phyloP scores from a whole-genome alignment of 53 echinoderm and acorn worm genomes.

The Crossaster papposus region DNA sequence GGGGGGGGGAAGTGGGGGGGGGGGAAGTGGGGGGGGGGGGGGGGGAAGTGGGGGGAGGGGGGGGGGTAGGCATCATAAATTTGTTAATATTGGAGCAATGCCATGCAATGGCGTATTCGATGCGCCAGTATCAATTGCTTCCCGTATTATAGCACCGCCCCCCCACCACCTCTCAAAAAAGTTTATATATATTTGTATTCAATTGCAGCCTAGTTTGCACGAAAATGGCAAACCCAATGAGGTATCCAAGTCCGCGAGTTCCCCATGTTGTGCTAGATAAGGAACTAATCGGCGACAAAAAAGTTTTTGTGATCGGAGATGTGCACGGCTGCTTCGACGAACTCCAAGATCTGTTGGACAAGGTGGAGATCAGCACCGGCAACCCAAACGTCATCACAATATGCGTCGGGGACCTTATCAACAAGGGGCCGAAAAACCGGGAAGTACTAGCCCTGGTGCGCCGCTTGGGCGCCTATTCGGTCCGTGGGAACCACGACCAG shows the following conservation, averaged over 20 bases:
- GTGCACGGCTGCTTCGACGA: constrained; percentile 86
- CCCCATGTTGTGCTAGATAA: constrained; percentile 57
- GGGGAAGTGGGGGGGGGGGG: no score
- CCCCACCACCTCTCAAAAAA: no score
- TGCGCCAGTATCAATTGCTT: no score
- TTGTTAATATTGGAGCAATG: no score
- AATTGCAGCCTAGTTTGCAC: no score
- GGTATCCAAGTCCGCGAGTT: constrained; percentile 26
- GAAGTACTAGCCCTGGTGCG: constrained; percentile 72
- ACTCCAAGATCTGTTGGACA: constrained; percentile 62
- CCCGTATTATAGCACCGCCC: no score
- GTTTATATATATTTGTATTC: no score
- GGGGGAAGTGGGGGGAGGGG: no score
- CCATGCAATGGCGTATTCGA: no score
- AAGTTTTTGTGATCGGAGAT: constrained; percentile 75
- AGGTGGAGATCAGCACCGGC: constrained; percentile 46
- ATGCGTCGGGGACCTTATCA: constrained; percentile 80
- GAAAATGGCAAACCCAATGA: no score
- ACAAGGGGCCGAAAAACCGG: constrained; percentile 78
- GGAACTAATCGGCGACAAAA: constrained; percentile 49
- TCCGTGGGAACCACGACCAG: constrained; percentile 82
- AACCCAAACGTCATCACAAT: constrained; percentile 56
- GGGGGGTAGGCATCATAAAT: no score
- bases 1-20: no score
- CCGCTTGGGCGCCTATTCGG: constrained; percentile 51